A percentile compares a stretch with the other conserved stretches of the same genome.
phyloP scores from a whole-genome alignment of 2,888 invertebrate species.

The Caradrina kadenii region DNA sequence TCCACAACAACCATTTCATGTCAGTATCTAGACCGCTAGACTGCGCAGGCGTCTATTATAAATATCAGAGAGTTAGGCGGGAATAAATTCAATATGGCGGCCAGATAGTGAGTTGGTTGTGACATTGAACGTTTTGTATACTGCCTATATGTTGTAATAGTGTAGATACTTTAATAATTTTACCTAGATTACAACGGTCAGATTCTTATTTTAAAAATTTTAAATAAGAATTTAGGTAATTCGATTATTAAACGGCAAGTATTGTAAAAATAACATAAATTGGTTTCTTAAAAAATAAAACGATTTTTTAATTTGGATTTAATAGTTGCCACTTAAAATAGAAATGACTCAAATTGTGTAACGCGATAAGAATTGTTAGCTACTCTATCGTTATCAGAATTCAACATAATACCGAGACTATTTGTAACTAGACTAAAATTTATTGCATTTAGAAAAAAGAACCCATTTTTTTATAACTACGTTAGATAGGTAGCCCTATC shows the following conservation, averaged over 20 bases:
- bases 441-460: neutral
- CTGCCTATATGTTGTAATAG: conserved; percentile 40
- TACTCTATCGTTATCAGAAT: conserved; percentile 21
- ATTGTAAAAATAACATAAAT: neutral
- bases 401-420: neutral
- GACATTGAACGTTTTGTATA: conserved; percentile 63
- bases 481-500: neutral
- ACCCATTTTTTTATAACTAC: neutral
- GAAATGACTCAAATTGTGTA: conserved; percentile 42
- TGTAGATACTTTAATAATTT: conserved; percentile 28
- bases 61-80: conserved; percentile 58
- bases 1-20: conserved; percentile 33
- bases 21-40: conserved; percentile 48
- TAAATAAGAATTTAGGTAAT: no score
- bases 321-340: conserved; percentile 22
- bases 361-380: conserved; percentile 31
- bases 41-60: conserved; percentile 62
- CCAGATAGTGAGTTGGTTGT: conserved; percentile 49
- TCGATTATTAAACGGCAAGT: no score
- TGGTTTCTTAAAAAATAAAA: no score
- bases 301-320: neutral
- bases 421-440: conserved; percentile 28
- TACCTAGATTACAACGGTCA: neutral
- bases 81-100: conserved; percentile 65
- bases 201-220: neutral